A percentile compares a stretch with the other conserved stretches of the same genome.
Evolutionary conservation across 2,797 vertebrate species (phyloP).

Genomic region (Enteromius afrohamiltoni): DNA sequence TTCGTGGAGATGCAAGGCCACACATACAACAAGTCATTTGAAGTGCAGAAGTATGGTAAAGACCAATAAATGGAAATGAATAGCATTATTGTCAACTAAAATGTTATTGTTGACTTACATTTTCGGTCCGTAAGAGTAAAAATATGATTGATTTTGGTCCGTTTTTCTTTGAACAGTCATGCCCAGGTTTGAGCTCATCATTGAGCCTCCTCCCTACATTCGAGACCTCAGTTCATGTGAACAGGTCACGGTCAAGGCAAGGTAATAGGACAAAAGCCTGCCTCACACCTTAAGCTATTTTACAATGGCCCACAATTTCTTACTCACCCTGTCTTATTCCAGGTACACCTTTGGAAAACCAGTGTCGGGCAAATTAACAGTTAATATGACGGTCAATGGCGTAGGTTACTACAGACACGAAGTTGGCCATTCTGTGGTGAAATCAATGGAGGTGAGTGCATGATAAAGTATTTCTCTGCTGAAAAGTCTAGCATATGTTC

Average conservation of each 20-base stretch:
- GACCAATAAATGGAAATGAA: background rate
- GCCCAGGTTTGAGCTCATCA: constrained; percentile 89
- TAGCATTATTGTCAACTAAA: background rate
- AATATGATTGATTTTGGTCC: too few species aligned
- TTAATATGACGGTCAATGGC: constrained; percentile 94
- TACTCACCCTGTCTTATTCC: constrained; percentile 48
- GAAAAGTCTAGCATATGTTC: constrained; percentile 3
- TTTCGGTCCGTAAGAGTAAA: too few species aligned
- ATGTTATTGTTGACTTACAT: too few species aligned
- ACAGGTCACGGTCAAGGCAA: constrained; percentile 83
- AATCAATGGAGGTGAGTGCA: constrained; percentile 84
- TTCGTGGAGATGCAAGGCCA: constrained; percentile 91
- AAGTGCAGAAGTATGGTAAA: constrained; percentile 95
- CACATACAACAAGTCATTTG: constrained; percentile 90
- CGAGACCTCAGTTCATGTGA: constrained; percentile 85
- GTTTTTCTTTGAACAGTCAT: constrained; percentile 73
- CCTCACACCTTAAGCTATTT: background rate
- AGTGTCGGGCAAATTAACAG: constrained; percentile 83
- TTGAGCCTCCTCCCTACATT: constrained; percentile 85
- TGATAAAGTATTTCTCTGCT: background rate
- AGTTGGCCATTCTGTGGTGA: constrained; percentile 88
- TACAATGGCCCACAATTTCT: background rate
- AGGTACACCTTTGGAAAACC: constrained; percentile 95
- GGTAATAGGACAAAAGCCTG: constrained; percentile 68
- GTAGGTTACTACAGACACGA: constrained; percentile 94